Evolutionary conservation across 2,797 vertebrate genomes (phyloP).

Genomic region (Hypotaenidia philippensis): DNA sequence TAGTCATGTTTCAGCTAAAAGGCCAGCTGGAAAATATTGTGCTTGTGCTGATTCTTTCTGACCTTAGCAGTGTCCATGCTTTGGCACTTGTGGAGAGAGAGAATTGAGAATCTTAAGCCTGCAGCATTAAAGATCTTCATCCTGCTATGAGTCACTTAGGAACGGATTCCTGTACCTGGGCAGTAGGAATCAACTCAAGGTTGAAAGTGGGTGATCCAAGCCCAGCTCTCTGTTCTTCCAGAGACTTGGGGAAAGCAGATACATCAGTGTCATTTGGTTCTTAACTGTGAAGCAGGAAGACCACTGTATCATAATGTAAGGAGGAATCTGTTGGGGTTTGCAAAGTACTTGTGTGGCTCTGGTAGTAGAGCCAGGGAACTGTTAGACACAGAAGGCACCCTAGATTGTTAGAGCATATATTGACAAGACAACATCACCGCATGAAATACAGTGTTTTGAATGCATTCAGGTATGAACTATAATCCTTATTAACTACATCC

Average conservation of each 20-base stretch:
- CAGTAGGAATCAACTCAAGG: not conserved
- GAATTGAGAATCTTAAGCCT: not conserved
- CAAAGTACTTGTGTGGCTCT: not conserved
- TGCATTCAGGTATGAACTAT: not conserved
- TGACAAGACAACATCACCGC: not conserved
- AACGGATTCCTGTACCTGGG: not conserved
- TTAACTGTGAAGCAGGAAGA: not conserved
- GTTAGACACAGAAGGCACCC: not conserved
- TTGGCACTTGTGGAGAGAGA: not conserved
- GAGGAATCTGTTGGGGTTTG: not conserved
- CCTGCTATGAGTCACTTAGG: not conserved
- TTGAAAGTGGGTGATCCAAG: not conserved
- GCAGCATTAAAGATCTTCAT: not conserved
- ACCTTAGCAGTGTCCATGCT: not conserved
- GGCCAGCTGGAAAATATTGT: not conserved
- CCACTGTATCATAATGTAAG: accelerated
- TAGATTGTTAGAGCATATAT: accelerated
- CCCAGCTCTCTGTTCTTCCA: not conserved
- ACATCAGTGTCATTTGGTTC: not conserved
- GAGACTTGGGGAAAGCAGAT: not conserved
- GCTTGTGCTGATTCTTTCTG: not conserved
- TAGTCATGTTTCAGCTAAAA: not conserved
- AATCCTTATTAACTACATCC: not conserved
- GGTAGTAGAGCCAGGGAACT: not conserved
- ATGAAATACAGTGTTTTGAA: not conserved